These are phyloP conservation scores for Anas platyrhynchos DNA, from an alignment of 2,113 vertebrate genomes.

Conservation along the genomic window DNA sequence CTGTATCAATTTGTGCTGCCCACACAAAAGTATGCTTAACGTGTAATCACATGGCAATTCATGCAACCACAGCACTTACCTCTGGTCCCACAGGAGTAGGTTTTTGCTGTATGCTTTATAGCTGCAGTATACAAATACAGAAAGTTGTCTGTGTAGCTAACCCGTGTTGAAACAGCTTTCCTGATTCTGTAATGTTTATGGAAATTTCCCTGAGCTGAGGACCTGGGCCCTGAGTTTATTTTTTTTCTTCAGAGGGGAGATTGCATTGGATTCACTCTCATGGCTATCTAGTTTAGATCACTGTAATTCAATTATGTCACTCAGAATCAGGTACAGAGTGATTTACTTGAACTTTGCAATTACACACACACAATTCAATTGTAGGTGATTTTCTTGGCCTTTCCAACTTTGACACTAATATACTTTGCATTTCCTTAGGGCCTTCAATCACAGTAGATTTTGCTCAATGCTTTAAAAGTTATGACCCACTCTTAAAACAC, in stretches of 20 bases:
- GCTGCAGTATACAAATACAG: background rate
- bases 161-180: background rate
- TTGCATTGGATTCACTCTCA: background rate
- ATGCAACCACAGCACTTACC: background rate
- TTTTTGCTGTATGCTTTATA: background rate
- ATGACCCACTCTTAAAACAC: background rate
- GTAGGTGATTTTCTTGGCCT: conserved; percentile 49
- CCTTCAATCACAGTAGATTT: conserved; percentile 6
- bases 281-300: conserved; percentile 14
- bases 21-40: background rate
- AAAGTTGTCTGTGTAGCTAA: background rate
- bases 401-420: conserved; percentile 57
- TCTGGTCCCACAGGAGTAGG: background rate
- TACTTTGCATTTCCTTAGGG: conserved; percentile 54
- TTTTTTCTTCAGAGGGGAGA: background rate
- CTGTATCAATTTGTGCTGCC: background rate
- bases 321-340: conserved; percentile 27
- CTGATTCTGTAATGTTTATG: background rate
- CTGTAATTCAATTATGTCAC: conserved; percentile 47
- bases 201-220: background rate
- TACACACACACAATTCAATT: conserved; percentile 36
- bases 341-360: conserved; percentile 63
- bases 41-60: background rate
- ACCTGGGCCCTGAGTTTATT: background rate
- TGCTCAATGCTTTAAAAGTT: conserved; percentile 37